Percentiles rank a stretch among this genome's conserved stretches.
Evolutionary conservation across 2,797 vertebrate species (phyloP).

Genomic region (Netta rufina): DNA sequence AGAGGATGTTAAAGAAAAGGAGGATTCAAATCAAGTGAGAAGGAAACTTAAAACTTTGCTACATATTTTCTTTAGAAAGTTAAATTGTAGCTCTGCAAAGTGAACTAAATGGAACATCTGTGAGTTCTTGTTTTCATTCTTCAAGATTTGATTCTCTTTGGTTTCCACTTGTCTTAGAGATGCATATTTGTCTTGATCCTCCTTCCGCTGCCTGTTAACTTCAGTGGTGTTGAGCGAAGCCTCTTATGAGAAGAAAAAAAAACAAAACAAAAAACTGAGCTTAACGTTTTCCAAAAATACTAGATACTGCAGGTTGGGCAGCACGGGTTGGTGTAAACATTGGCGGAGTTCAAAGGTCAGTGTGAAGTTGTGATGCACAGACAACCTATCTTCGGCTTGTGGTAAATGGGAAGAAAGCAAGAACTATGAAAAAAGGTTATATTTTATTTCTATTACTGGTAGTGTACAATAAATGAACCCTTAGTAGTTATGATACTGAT

Average conservation of each 20-base stretch:
- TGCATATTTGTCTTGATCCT: constrained; percentile 9
- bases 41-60: constrained; percentile 41
- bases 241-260: neutral
- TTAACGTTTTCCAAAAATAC: neutral
- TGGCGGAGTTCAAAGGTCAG: fast-evolving
- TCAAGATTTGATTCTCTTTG: neutral
- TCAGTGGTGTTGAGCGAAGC: neutral
- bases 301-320: neutral
- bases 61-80: constrained; percentile 35
- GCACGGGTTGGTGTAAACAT: neutral
- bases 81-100: constrained; percentile 4
- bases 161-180: neutral
- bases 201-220: neutral
- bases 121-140: constrained; percentile 28
- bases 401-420: neutral
- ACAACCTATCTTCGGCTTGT: fast-evolving
- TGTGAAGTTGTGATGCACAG: neutral
- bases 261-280: neutral
- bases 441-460: neutral
- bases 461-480: neutral
- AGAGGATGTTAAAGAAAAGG: constrained; percentile 1
- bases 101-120: constrained; percentile 54
- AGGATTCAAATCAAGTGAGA: constrained; percentile 12
- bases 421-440: neutral
- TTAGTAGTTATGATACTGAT: neutral